Evolutionary conservation across 2,797 vertebrate genomes (phyloP), one percentile per base, ranked within the genome.

Genomic region (Anas flavirostris): DNA sequence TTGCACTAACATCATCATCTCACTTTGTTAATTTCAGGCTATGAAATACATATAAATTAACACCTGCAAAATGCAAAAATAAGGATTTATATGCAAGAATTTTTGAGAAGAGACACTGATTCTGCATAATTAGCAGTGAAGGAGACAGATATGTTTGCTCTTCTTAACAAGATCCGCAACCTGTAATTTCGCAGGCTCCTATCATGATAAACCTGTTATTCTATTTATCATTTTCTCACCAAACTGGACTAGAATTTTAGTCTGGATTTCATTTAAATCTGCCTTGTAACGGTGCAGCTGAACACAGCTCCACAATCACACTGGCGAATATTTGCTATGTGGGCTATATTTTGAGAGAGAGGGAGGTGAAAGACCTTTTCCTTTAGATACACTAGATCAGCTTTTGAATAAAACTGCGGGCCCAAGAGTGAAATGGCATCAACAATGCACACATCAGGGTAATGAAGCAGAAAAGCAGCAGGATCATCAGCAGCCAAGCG

Each of bases 401-500:
- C n/a, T 74, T 93, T 93, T 96, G 44, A 97, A 96, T 85, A 64
- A 91, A 73, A 76, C 76, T 52, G 84, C 39, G 70, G 23, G 69
- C 29, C 91, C 16, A 39, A 37, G 82, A 96, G n/a, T 55, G 86
- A 90, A 97, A 97, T 94, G 67, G 81, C 78, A 87, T 6, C 56
- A 90, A 95, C 95, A 96, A 95, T 94, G 77, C 29, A 83, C 86
- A 86, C 62, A 90, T 95, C 88, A 97, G 88, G 19, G 82, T 94
- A 97, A 96, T 94, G 94, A 95, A 95, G 94, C 91, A 96, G 79
- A 97, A 97, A 77, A 96, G 90, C 86, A 95, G 91, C 62, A 69
- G 64, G 82, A 87, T 95, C 95, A 96, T 86, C 69, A 96, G 70
- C 66, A 90, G 93, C 53, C 33, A 33, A 70, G 63, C 0, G 28